A percentile compares a stretch with the other conserved stretches of the same genome.
These are phyloP conservation scores for Myotis davidii DNA, from an alignment of 2,113 vertebrate species.

Conservation along the genomic window DNA sequence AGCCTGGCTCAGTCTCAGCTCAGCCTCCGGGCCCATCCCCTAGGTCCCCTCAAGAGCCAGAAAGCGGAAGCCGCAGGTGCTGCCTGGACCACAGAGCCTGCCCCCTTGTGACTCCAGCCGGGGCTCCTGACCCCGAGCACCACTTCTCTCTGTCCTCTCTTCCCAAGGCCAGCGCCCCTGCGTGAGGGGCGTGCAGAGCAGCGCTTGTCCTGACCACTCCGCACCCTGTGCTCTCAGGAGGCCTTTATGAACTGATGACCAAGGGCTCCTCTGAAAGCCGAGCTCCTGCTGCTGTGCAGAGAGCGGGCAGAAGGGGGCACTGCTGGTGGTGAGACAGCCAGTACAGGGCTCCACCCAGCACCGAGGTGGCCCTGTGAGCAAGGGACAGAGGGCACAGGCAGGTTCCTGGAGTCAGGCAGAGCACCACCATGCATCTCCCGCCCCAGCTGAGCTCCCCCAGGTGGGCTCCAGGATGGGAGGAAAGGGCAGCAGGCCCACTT, in stretches of 20 bases:
- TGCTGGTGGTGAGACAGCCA: not conserved
- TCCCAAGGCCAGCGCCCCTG: fast-evolving
- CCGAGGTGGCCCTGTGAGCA: not conserved
- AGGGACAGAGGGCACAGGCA: not conserved
- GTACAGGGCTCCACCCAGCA: not conserved
- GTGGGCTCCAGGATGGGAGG: not conserved
- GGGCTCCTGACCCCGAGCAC: not conserved
- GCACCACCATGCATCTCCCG: fast-evolving
- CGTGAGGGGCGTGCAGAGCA: too few species aligned
- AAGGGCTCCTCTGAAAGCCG: not conserved
- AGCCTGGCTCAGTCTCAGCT: not conserved
- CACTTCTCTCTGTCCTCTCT: not conserved
- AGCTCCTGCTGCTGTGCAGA: not conserved
- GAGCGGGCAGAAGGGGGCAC: not conserved
- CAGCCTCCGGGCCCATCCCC: too few species aligned
- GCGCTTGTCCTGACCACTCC: not conserved
- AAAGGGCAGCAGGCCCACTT: not conserved
- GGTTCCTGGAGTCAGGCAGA: too few species aligned
- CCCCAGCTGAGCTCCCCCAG: fast-evolving
- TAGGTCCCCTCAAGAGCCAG: not conserved
- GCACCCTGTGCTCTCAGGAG: not conserved
- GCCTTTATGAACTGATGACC: not conserved
- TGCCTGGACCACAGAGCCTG: not conserved
- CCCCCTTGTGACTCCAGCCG: fast-evolving
- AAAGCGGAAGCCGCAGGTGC: not conserved